phyloP scores from a whole-genome alignment of 2,797 vertebrate genomes.

The Luscinia luscinia region DNA sequence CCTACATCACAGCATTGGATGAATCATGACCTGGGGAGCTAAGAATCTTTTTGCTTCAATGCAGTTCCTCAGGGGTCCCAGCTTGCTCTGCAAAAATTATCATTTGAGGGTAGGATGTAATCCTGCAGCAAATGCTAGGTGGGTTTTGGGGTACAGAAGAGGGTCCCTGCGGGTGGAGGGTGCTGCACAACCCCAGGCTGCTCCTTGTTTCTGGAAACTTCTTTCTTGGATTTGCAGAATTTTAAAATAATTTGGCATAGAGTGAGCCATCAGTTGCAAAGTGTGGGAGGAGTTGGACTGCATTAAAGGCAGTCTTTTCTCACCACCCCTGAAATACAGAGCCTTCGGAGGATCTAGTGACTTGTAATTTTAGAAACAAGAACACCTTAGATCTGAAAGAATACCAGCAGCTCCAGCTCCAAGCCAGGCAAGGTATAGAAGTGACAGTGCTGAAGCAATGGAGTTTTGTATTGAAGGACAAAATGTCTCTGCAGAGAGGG shows the following conservation, averaged over 20 bases:
- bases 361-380: conserved; percentile 50
- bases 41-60: neutral
- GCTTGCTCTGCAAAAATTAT: neutral
- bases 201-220: neutral
- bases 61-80: neutral
- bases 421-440: neutral
- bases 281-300: conserved; percentile 61
- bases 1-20: accelerated
- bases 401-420: neutral
- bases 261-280: conserved; percentile 42
- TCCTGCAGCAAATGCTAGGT: neutral
- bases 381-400: conserved; percentile 44
- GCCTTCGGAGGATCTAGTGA: conserved; percentile 22
- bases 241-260: conserved; percentile 46
- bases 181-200: neutral
- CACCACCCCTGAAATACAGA: conserved; percentile 26
- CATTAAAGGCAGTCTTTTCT: conserved; percentile 53
- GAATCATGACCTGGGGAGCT: neutral
- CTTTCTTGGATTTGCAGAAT: conserved; percentile 9
- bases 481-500: neutral
- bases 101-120: neutral
- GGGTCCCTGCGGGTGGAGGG: neutral
- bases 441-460: neutral
- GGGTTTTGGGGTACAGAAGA: neutral
- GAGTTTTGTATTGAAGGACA: conserved; percentile 11